A percentile compares a stretch with the other conserved stretches of the same genome.
phyloP scores from a whole-genome alignment of 2,888 invertebrate species.

The Escarpia spicata region DNA sequence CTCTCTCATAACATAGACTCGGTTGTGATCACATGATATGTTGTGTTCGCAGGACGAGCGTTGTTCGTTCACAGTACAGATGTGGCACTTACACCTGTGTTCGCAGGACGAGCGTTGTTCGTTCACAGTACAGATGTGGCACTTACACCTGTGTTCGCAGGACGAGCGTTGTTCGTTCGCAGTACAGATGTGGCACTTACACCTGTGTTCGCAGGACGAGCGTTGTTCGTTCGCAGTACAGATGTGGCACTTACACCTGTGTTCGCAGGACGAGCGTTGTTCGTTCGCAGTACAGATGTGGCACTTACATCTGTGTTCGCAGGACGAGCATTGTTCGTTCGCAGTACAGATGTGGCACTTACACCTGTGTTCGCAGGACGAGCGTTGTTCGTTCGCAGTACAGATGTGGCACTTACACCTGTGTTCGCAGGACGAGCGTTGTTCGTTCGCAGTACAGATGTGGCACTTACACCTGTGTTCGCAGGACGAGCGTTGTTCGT shows the following conservation, averaged over 20 bases:
- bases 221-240: slow-evolving; percentile 60
- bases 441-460: slow-evolving; percentile 62
- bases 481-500: too few species aligned
- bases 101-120: slow-evolving; percentile 63
- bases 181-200: too few species aligned
- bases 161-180: too few species aligned
- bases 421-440: slow-evolving; percentile 62
- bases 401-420: too few species aligned
- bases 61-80: too few species aligned
- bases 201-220: too few species aligned
- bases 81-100: too few species aligned
- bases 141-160: slow-evolving; percentile 56
- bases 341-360: slow-evolving; percentile 62
- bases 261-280: too few species aligned
- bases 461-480: slow-evolving; percentile 60
- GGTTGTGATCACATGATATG: neutral
- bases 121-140: slow-evolving; percentile 62
- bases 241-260: slow-evolving; percentile 62
- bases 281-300: too few species aligned
- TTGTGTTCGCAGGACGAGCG: slow-evolving; percentile 44
- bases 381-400: too few species aligned
- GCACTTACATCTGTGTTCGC: too few species aligned
- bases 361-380: slow-evolving; percentile 55
- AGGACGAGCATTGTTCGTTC: slow-evolving; percentile 62
- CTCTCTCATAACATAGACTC: too few species aligned